A percentile compares a stretch with the other conserved stretches of the same genome.
Conservation (phyloP, 2,888 invertebrate species). For the Sarcophaga rosellei region DNA sequence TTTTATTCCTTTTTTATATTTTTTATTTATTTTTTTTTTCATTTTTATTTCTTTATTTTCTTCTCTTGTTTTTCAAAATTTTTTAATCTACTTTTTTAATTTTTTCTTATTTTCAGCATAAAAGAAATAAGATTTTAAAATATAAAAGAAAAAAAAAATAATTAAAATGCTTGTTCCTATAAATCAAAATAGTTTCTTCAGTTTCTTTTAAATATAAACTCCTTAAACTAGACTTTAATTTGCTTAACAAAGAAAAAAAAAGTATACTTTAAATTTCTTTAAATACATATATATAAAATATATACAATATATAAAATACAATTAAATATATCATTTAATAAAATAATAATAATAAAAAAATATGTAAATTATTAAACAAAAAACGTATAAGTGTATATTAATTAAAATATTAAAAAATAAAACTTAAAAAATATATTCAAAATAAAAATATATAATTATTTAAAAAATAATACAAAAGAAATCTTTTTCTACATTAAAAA, state of each 20-base stretch:
- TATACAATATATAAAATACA: no score
- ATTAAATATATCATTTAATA: no score
- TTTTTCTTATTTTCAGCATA: background rate
- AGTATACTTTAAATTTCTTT: slow-evolving; percentile 32
- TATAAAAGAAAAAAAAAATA: background rate
- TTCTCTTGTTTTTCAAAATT: no score
- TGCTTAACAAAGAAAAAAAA: slow-evolving; percentile 3
- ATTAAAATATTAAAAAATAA: background rate
- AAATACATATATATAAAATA: no score
- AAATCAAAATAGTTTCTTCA: slow-evolving; percentile 66
- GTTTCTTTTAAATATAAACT: slow-evolving; percentile 39
- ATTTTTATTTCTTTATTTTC: no score
- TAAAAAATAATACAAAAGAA: slow-evolving; percentile 10
- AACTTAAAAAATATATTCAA: background rate
- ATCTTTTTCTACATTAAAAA: slow-evolving; percentile 27
- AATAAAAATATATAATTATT: background rate
- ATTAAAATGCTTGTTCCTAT: slow-evolving; percentile 64
- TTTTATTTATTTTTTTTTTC: no score
- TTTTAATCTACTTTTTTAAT: background rate
- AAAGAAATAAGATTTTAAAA: background rate
- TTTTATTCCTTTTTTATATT: background rate
- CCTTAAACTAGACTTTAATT: slow-evolving; percentile 51
- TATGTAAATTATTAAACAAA: no score
- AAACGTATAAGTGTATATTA: background rate
- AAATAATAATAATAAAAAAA: background rate